A percentile compares a stretch with the other conserved stretches of the same genome.
phyloP scores from a whole-genome alignment of 2,888 invertebrate genomes.

The Rotaria macrura region DNA sequence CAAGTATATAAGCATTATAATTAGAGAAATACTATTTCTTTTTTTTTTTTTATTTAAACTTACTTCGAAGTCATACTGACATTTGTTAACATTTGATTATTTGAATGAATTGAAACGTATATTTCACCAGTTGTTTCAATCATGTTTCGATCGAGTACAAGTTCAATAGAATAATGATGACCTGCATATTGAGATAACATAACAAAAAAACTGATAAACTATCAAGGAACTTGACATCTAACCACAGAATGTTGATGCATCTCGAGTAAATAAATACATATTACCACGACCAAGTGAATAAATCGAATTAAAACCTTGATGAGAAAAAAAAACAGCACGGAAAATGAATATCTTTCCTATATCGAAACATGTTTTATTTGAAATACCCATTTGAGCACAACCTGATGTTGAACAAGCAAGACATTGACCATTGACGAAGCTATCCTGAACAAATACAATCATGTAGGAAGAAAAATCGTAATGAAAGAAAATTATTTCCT shows the following conservation, averaged over 20 bases:
- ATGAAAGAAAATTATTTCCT: background rate
- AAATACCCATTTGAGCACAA: conserved; percentile 2
- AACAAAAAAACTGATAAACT: background rate
- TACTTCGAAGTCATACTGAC: background rate
- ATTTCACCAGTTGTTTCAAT: background rate
- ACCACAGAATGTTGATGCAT: background rate
- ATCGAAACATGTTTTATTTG: background rate
- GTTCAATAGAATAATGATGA: background rate
- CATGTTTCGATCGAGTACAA: background rate
- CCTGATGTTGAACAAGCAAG: background rate
- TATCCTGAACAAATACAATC: background rate
- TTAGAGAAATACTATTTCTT: too few relatives aligned
- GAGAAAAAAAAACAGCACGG: background rate
- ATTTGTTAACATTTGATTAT: background rate
- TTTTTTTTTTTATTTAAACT: background rate
- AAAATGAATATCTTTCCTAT: background rate
- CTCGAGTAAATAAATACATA: background rate
- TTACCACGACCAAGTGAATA: background rate
- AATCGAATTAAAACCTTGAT: background rate
- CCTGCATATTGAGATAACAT: background rate
- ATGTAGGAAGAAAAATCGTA: background rate
- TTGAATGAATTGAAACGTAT: background rate
- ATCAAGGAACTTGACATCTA: background rate
- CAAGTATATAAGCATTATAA: background rate
- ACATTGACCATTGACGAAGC: background rate